Base-by-base conservation (phyloP, 1,140 invertebrate genomes). In the Antheraea pernyi region DNA sequence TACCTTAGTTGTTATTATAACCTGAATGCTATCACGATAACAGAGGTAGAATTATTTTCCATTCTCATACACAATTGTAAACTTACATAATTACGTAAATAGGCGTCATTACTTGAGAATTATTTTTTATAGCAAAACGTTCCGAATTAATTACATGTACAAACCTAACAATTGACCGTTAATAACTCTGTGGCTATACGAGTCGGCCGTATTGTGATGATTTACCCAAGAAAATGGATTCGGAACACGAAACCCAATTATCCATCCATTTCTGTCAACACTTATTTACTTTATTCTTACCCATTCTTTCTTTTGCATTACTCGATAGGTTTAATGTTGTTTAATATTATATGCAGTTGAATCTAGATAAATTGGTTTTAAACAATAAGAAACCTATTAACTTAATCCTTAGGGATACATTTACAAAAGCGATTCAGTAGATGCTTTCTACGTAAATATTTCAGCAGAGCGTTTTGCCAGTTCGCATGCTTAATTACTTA, bases 171-270 rank as follows among this genome's bases (percentile, higher is more conserved):
- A 71, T 74, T 73, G 73, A 63, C 13, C 68, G 67, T 76, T 76
- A 80, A 78, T 80, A 78, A 72, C 65, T 61, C 58, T 72, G 69
- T 71, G 67, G 64, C 30, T 48, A 22, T 48, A 65, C 65, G 66
- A 76, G 69, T 77, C 69, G 74, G 63, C 71, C 70, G 71, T 78
- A 72, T 61, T 70, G 69, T 79, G 75, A 75, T 73, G 74, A 82
- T 79, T 74, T 77, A 61, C 68, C 68, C 66, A 59, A 69, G 71
- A 76, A 78, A 82, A 82, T 82, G 76, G 76, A 68, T 62, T 53
- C 72, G 70, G 75, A 75, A 76, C 82, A 83, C 78, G 80, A 74
- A 80, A 81, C 72, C 69, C 74, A 78, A 82, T 84, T 84, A 84
- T 80, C 74, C 68, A 76, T 68, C 69, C 75, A 82, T 84, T 82